Evolutionary conservation across 2,888 invertebrate genomes (phyloP).

Genomic region (Ectemnius continuus): DNA sequence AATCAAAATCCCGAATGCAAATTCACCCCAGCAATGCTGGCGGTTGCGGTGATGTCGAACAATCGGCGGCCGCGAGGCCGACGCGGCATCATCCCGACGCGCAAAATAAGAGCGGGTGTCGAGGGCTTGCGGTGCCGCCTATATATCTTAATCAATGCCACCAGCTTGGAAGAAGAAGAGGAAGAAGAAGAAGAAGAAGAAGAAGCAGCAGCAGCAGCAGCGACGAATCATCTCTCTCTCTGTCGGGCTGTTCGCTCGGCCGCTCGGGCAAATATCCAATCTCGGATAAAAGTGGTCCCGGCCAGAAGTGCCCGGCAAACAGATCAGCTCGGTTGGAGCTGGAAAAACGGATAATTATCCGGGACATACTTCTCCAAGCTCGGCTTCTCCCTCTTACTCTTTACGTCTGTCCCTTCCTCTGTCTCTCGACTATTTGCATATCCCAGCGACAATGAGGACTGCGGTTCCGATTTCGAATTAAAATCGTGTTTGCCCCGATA

Average conservation of each 20-base stretch:
- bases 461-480: slow-evolving; percentile 64
- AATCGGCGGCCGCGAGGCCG: neutral
- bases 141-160: slow-evolving; percentile 61
- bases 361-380: slow-evolving; percentile 40
- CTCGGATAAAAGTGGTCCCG: slow-evolving; percentile 59
- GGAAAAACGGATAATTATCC: slow-evolving; percentile 68
- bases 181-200: too few relatives aligned
- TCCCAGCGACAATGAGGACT: slow-evolving; percentile 34
- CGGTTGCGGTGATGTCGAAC: slow-evolving; percentile 12
- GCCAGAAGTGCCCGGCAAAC: slow-evolving; percentile 64
- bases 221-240: slow-evolving; percentile 1
- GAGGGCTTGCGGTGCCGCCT: neutral
- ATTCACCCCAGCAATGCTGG: slow-evolving; percentile 44
- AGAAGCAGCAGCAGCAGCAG: too few relatives aligned
- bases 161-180: neutral
- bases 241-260: slow-evolving; percentile 24
- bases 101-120: too few relatives aligned
- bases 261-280: slow-evolving; percentile 38
- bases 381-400: too few relatives aligned
- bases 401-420: slow-evolving; percentile 25
- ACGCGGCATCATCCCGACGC: too few relatives aligned
- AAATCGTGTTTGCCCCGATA: slow-evolving; percentile 72
- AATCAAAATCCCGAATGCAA: slow-evolving; percentile 71
- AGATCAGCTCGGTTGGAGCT: slow-evolving; percentile 39
- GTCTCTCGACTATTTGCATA: slow-evolving; percentile 55